These are phyloP conservation scores for Apus apus DNA, from an alignment of 2,113 vertebrate species.

Conservation along the genomic window DNA sequence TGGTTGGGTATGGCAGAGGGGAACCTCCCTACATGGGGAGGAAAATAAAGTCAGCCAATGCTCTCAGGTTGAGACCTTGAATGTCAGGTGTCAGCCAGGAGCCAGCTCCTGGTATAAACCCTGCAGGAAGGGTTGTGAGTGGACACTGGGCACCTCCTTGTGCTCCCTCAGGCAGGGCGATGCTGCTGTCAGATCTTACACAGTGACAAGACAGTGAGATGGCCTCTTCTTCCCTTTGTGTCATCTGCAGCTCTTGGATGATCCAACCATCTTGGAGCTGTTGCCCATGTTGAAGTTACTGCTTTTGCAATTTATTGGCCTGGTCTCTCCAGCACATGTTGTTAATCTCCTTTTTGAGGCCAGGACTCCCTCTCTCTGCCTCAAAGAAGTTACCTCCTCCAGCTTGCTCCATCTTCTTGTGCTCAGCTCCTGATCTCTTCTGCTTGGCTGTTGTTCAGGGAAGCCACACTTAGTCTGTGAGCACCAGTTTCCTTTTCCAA, in stretches of 20 bases:
- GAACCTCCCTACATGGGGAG: accelerated
- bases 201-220: accelerated
- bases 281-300: not conserved
- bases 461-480: not conserved
- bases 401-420: not conserved
- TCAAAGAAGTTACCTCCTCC: not conserved
- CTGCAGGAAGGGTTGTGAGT: not conserved
- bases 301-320: not conserved
- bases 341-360: not conserved
- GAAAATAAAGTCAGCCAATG: not conserved
- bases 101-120: not conserved
- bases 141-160: not conserved
- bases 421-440: not conserved
- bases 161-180: accelerated
- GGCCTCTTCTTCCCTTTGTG: not conserved
- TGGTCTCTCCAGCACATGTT: not conserved
- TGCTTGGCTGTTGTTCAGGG: no score
- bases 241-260: not conserved
- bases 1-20: not conserved
- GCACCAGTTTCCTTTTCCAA: not conserved
- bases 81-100: not conserved
- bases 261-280: not conserved
- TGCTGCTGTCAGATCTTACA: not conserved
- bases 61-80: not conserved
- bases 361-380: not conserved